Evolutionary conservation across 2,797 vertebrate species (phyloP), one percentile per base, ranked within the genome.

Genomic region (Leucoraja ocellata): DNA sequence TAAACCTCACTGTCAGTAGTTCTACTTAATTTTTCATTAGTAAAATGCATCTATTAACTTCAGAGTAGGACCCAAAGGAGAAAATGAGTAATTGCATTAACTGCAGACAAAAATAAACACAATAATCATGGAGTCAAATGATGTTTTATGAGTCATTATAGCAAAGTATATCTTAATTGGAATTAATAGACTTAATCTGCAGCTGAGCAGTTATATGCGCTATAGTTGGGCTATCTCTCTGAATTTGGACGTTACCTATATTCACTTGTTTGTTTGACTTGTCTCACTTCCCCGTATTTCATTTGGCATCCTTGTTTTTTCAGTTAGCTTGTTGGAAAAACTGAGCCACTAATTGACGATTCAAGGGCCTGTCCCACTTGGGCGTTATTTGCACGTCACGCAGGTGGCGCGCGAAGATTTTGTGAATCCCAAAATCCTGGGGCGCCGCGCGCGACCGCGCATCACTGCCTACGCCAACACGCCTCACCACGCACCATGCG

Each of bases 1-100:
- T 97, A 97, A 97, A 97, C 96, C 96, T 32, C 61, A 94, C 94
- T 96, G 96, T 96, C 97, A 96, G 21, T 93, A 94, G 94, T 94
- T 94, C 94, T 95, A 95, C 96, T 97, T 96, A 96, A 97, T 96
- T 96, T 95, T 95, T 96, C 97, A 97, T 97, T 96, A 97, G 97
- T 73, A 95, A 96, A 96, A 96, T 92, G 94, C 95, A 96, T 95
- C 96, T 95, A 96, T 96, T 96, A 96, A 95, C 94, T 86, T 95
- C 94, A 93, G 93, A 93, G 93, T 93, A 95, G 94, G 93, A 58
- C 90, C 90, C 36, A 92, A 78, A 25, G 54, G 90, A 93, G 95
- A 94, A 91, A 95, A 93, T 94, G 94, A 95, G 94, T 94, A 95
- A 96, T 95, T 93, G 94, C 96, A 94, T 94, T 96, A 95, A 96